Conservation (phyloP, 2,113 vertebrate species). For the Sciurus niger region DNA sequence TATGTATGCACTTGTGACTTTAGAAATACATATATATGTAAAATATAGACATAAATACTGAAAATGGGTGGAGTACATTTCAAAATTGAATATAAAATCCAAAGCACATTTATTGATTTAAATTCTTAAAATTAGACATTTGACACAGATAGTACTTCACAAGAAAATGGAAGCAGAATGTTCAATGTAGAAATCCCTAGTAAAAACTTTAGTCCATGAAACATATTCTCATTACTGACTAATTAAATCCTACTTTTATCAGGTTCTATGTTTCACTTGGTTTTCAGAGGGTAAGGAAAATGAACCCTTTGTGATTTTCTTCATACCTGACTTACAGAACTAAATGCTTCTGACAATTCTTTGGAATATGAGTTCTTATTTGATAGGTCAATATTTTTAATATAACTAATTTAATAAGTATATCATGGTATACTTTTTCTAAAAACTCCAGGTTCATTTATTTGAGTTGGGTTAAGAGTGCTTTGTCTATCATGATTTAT, state of each 20-base stretch:
- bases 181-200: background rate
- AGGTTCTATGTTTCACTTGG: background rate
- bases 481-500: background rate
- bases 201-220: background rate
- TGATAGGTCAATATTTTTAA: background rate
- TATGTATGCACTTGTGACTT: background rate
- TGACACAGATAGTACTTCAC: background rate
- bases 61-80: background rate
- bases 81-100: background rate
- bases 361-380: constrained; percentile 42
- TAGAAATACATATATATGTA: background rate
- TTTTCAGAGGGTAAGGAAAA: background rate
- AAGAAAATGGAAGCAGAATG: background rate
- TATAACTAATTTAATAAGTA: too few relatives aligned
- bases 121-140: constrained; percentile 38
- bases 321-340: background rate
- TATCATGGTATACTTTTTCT: too few relatives aligned
- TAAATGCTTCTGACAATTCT: constrained; percentile 33
- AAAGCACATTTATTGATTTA: background rate
- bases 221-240: background rate
- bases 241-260: background rate
- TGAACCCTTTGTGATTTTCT: background rate
- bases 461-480: background rate
- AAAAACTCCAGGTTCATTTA: background rate
- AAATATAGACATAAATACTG: background rate